Evolutionary conservation across 1,140 invertebrate genomes (phyloP), one percentile per base, ranked within the genome.

Genomic region (roundworm (Caenorhabditis elegans)): DNA sequence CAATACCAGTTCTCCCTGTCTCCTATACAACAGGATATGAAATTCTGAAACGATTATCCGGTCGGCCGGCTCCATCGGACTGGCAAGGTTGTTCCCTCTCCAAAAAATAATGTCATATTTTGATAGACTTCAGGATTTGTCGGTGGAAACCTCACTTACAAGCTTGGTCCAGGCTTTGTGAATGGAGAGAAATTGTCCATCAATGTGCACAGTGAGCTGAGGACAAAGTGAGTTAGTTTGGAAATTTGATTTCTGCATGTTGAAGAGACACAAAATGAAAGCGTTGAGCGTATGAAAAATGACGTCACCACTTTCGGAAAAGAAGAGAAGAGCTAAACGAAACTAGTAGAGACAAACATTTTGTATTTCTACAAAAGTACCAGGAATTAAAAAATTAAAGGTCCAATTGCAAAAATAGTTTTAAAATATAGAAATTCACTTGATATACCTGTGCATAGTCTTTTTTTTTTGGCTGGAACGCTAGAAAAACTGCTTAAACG

Each of bases 1-100:
- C 53, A 3, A 89, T 89, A 31, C 88, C 88, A n/a, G 88, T 84
- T 8, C 76, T 89, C 8, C 89, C 88, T 2, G 65, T 89, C 3
- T 85, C 87, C 19, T 89, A 90, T 70, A 48, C 80, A 4, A 89
- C 90, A 76, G 89, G 86, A 11, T 84, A 81, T 53, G 34, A 89
- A 77, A 70, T 89, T 11, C 43, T 90, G 11, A 79, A 53, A n/a
- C 51, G 86, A 75, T 55, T 89, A 70, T 34, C 77, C 22, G 86
- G 90, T 22, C 28, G 85, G 76, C 11, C 53, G 8, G 81, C 75
- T 76, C 88, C 88, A 4, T 6, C 15, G n/a, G 86, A 89, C 39
- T 89, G 88, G 88, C 85, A 86, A 79, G 90, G 80, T 81, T 24
- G 26, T 36, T 75, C 13, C 19, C 19, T 28, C 19, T 2, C 26